Evolutionary conservation across 2,888 invertebrate genomes (phyloP), one percentile per base, ranked within the genome.

Genomic region (Amiota minor): DNA sequence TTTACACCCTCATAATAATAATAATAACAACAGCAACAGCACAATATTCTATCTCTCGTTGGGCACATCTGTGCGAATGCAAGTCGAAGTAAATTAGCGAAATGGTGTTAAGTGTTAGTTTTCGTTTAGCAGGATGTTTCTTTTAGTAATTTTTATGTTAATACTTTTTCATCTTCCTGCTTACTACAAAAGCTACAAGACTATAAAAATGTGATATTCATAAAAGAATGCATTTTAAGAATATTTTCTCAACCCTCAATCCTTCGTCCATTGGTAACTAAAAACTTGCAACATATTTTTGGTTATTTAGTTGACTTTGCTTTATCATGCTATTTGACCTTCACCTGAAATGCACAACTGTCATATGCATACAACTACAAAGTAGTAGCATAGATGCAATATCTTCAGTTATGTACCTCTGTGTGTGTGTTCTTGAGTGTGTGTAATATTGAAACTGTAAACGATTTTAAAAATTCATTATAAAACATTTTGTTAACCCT

Each of bases 391-490:
- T 35, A 35, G 35, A 35, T 35, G 6, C 35, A 35, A 35, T 35
- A 35, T 35, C 2, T 68, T 77, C 62, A 50, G 72, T 23, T 71
- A 65, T 47, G 61, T 74, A 65, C 14, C 47, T 67, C 73, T 75
- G 70, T 74, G 72, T 23, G 56, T 72, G 71, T 61, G 47, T 61
- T 12, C 46, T 59, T 23, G 49, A 50, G 8, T 14, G 49, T 35
- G 35, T 35, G 35, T 35, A 10, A 72, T 49, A 72, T 72, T 46
- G 47, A 59, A 68, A 72, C 35, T 20, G 59, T 75, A 76, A 80
- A 72, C 75, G 78, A 84, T 84, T 82, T 83, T 74, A 82, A 83
- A 80, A 78, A 81, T 82, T 70, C 80, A 83, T 79, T 80, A 77
- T 70, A 78, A 68, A 81, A 83, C 18, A 67, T 18, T 16, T 67